Evolutionary conservation across 1,140 invertebrate species (phyloP), one percentile per base, ranked within the genome.

Genomic region (Drosophila rufa): DNA sequence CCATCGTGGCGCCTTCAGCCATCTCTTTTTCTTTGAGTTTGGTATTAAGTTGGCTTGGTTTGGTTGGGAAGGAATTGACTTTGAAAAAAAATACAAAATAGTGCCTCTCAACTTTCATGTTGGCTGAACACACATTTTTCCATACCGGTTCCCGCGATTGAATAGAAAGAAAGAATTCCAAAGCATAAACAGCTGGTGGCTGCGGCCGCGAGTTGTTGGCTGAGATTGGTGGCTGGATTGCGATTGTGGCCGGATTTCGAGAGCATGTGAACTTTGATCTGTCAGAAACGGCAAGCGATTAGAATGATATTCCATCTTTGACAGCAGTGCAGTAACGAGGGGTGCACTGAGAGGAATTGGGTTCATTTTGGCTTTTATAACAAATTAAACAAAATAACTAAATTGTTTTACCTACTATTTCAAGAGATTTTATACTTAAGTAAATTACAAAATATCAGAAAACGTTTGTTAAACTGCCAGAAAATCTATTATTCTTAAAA

Each of bases 91-190:
- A 22, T 1, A 36, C 11, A 36, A 11, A 36, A 15, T n/a, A 55
- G 9, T 58, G 68, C 80, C 64, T 89, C 76, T 84, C 76, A 79
- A 90, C 84, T 87, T 87, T 87, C 84, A 89, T 84, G 84, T 79
- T 83, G 80, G 53, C 73, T 84, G 74, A 74, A 30, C 27, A 80
- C 47, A 66, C 75, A 87, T 87, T 74, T 87, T 87, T 87, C 74
- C 74, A 87, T 87, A 87, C 84, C 84, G 84, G 84, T 87, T 87
- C 77, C 80, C 74, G 84, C 36, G 53, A 56, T 56, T 56, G 40
- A 90, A 89, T 89, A 87, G 84, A 87, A 84, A 87, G 84, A 87
- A 87, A 87, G 83, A 87, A 87, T 87, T 83, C 73, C 73, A 40
- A 67, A 74, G 80, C 80, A 82, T 82, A 79, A 79, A 82, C 79